Evolutionary conservation across 2,888 invertebrate genomes (phyloP), one percentile per base, ranked within the genome.

Genomic region (Hirtodrosophila alboralis): DNA sequence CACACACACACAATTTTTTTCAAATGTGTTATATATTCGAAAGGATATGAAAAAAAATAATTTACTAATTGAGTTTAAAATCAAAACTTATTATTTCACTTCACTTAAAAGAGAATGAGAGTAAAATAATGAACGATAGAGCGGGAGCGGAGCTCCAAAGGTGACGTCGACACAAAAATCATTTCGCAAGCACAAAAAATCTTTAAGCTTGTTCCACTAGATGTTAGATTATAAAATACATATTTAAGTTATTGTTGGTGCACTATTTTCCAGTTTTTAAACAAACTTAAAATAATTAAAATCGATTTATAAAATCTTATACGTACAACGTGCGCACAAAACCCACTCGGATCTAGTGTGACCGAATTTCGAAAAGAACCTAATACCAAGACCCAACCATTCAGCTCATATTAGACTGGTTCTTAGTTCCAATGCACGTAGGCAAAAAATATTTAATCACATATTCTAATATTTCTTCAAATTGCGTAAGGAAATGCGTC

Each of bases 271-370:
- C 8, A 36, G 14, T 36, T 14, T 51, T 51, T 33, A 12, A 16
- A 16, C 21, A 10, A 18, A 7, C 51, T 31, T 43, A 33, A 26
- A 4, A 12, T 30, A 40, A 26, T 41, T 68, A 56, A 38, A 62
- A 66, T 75, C 57, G 71, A 70, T 77, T 64, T 80, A 41, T 64
- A 53, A 75, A 69, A 71, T 43, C 43, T 74, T 77, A 74, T 65
- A 80, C 77, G 75, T 77, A 80, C 77, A 77, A 77, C 84, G 77
- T 77, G 77, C 77, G 76, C 84, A 83, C 79, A 75, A 78, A 76
- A 70, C 74, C 74, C 75, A 71, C 65, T 70, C 71, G 58, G 33
- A 64, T 59, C 59, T 49, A 56, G 72, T 71, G 71, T 75, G 71
- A 65, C 71, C 71, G 69, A 73, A 69, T 73, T 27, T 51, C 44